These are phyloP conservation scores for Cheirogaleus major DNA, from an alignment of 2,797 vertebrate genomes.

Conservation along the genomic window DNA sequence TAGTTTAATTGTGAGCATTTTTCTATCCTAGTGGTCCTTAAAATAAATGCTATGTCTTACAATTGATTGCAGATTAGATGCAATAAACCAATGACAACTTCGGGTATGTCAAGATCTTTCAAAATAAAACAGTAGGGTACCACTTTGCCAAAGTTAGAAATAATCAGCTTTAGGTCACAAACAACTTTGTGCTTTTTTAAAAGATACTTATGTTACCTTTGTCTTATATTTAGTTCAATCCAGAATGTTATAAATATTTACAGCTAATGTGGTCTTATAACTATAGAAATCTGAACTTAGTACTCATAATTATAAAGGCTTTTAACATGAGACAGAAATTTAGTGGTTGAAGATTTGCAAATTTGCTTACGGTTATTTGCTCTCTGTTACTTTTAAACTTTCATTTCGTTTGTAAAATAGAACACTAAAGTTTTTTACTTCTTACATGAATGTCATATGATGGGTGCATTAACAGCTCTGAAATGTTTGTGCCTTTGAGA, in stretches of 20 bases:
- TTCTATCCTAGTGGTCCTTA: neutral
- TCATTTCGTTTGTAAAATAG: neutral
- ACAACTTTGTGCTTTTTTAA: neutral
- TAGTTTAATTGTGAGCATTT: neutral
- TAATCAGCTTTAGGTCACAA: neutral
- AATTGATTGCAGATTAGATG: neutral
- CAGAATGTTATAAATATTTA: neutral
- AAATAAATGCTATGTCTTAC: neutral
- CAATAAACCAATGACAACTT: neutral
- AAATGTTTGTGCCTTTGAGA: conserved; percentile 8
- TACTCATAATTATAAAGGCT: neutral
- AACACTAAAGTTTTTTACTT: neutral
- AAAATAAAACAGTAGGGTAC: neutral
- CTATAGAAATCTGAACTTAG: neutral
- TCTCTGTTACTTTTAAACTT: neutral
- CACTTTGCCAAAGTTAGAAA: neutral
- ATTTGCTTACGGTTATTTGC: neutral
- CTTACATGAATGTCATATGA: neutral
- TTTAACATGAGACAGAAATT: conserved; percentile 24
- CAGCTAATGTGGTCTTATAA: neutral
- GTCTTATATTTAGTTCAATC: neutral
- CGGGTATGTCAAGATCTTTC: neutral
- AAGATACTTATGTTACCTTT: neutral
- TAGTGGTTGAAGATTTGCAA: neutral
- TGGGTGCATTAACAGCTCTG: neutral